Evolutionary conservation across 2,113 vertebrate species (phyloP).

Genomic region (Salvelinus fontinalis): DNA sequence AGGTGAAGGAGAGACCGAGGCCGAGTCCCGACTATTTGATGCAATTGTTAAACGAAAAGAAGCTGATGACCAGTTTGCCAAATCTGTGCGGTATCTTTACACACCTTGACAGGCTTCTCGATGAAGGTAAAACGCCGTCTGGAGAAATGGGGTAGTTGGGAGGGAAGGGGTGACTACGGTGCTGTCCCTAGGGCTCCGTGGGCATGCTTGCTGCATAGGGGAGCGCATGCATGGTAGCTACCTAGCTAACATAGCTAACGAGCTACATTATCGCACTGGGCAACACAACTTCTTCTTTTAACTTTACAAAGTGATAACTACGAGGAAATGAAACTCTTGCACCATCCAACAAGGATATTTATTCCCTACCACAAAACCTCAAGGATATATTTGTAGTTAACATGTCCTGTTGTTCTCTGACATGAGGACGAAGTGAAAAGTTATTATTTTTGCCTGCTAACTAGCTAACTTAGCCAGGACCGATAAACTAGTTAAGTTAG

Average conservation of each 20-base stretch:
- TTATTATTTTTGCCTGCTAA: neutral
- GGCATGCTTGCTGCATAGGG: conserved; percentile 38
- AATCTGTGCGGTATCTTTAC: conserved; percentile 85
- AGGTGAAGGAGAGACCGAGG: conserved; percentile 85
- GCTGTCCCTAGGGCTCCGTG: conserved; percentile 38
- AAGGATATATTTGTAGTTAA: too few relatives aligned
- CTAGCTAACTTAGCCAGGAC: neutral
- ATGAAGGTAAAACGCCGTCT: conserved; percentile 72
- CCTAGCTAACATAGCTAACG: neutral
- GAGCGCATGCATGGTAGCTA: conserved; percentile 8
- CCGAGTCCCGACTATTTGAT: conserved; percentile 85
- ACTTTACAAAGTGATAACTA: neutral
- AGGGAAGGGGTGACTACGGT: conserved; percentile 23
- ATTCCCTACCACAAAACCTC: neutral
- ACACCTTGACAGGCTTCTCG: conserved; percentile 80
- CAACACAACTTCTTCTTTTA: conserved; percentile 10
- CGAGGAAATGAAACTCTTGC: neutral
- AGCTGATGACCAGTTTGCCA: conserved; percentile 82
- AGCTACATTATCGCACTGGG: neutral
- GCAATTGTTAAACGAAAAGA: conserved; percentile 83
- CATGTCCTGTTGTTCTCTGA: neutral
- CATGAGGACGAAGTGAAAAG: conserved; percentile 19
- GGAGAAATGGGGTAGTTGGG: neutral
- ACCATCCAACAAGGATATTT: neutral
- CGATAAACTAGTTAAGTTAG: neutral